Percentiles rank a stretch among this genome's conserved stretches.
phyloP scores from a whole-genome alignment of 2,113 vertebrate species.

The Stegastes partitus region DNA sequence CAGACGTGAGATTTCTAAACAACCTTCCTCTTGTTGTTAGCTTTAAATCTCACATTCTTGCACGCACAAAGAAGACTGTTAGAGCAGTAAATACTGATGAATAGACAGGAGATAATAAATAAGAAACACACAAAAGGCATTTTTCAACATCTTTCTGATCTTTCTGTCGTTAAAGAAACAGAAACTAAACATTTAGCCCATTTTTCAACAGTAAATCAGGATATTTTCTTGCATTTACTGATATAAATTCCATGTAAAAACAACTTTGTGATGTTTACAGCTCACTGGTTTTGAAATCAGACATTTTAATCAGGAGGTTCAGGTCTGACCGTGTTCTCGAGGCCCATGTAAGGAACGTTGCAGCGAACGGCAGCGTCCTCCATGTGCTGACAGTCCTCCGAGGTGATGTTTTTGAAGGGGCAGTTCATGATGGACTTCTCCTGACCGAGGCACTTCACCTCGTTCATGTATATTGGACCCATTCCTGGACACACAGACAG shows the following conservation, averaged over 20 bases:
- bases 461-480: conserved; percentile 94
- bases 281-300: background rate
- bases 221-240: background rate
- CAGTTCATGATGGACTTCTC: conserved; percentile 94
- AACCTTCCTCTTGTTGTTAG: background rate
- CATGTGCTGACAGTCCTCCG: conserved; percentile 91
- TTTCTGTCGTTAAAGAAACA: background rate
- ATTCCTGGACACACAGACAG: conserved; percentile 81
- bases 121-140: background rate
- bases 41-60: conserved; percentile 28
- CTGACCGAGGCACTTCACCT: conserved; percentile 90
- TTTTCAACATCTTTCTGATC: background rate
- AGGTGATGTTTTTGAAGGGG: conserved; percentile 91
- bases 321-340: conserved; percentile 91
- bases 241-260: background rate
- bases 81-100: conserved; percentile 17
- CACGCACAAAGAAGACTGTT: background rate
- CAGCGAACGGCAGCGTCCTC: conserved; percentile 92
- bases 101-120: background rate
- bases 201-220: too few relatives aligned
- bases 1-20: conserved; percentile 27
- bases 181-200: too few relatives aligned
- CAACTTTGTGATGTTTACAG: background rate
- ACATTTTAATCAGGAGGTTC: background rate
- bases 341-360: conserved; percentile 92